Percentiles rank a stretch among this genome's conserved stretches.
Evolutionary conservation across 1,140 invertebrate genomes (phyloP).

Genomic region (Leptinotarsa texana): DNA sequence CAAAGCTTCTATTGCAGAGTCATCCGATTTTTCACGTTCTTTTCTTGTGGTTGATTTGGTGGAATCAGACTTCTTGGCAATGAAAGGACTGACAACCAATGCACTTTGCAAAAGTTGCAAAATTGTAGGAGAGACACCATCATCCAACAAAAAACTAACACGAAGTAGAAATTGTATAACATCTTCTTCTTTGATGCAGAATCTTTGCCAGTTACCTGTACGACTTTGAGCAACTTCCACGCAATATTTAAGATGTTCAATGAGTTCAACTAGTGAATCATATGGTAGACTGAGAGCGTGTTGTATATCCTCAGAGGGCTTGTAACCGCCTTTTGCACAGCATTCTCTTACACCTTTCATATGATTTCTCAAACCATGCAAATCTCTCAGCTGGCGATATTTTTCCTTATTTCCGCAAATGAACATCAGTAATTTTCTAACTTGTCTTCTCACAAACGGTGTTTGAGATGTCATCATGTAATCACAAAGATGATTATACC

Average conservation of each 20-base stretch:
- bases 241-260: constrained; percentile 94
- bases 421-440: constrained; percentile 87
- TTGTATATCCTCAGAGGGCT: constrained; percentile 54
- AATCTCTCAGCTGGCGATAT: constrained; percentile 89
- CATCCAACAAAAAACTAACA: constrained; percentile 82
- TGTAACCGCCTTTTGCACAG: constrained; percentile 64
- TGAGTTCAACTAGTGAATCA: constrained; percentile 87
- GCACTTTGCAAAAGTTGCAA: constrained; percentile 88
- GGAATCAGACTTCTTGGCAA: constrained; percentile 36
- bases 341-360: constrained; percentile 68
- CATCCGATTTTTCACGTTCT: constrained; percentile 71
- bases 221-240: constrained; percentile 66
- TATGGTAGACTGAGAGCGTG: constrained; percentile 70
- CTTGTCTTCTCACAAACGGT: constrained; percentile 71
- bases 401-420: constrained; percentile 96
- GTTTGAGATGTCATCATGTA: constrained; percentile 95
- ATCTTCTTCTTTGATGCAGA: constrained; percentile 76
- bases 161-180: constrained; percentile 79
- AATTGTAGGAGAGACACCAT: constrained; percentile 90
- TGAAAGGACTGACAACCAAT: constrained; percentile 64
- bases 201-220: constrained; percentile 89
- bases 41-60: constrained; percentile 50
- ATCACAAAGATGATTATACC: constrained; percentile 84
- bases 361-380: constrained; percentile 85
- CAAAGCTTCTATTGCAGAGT: constrained; percentile 67